phyloP scores from a whole-genome alignment of 2,797 vertebrate species.

The Phoebastria nigripes region DNA sequence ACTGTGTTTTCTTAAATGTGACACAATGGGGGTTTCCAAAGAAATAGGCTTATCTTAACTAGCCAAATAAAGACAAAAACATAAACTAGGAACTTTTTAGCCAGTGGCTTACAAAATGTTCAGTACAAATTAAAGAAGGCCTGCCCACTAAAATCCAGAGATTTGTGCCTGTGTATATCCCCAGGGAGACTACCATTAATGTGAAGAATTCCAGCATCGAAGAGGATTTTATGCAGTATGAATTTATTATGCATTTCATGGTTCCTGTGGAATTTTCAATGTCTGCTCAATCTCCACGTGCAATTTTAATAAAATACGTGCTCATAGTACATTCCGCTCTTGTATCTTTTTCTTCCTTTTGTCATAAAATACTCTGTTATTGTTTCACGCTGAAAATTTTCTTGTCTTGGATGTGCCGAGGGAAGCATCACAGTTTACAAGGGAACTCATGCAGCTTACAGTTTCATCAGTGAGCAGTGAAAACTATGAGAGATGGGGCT shows the following conservation, averaged over 20 bases:
- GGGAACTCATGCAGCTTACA: neutral
- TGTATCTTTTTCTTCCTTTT: neutral
- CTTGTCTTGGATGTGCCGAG: neutral
- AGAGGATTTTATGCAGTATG: neutral
- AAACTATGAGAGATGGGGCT: neutral
- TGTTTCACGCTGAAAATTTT: neutral
- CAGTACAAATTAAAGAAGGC: neutral
- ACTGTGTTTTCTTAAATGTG: neutral
- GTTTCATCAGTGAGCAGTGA: neutral
- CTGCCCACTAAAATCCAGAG: neutral
- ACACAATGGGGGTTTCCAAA: neutral
- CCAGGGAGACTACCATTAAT: neutral
- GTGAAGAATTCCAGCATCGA: neutral
- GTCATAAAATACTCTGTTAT: neutral
- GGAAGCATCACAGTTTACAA: neutral
- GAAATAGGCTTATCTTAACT: neutral
- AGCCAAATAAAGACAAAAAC: neutral
- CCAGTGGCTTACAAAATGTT: neutral
- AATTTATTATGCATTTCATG: neutral
- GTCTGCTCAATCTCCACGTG: neutral
- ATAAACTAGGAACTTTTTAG: neutral
- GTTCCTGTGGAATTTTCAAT: conserved; percentile 12
- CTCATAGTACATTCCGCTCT: neutral
- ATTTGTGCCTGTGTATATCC: neutral
- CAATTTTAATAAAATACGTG: neutral